Percentiles rank a stretch among this genome's conserved stretches.
phyloP scores from a whole-genome alignment of 2,113 vertebrate species.

The Pheucticus melanocephalus region DNA sequence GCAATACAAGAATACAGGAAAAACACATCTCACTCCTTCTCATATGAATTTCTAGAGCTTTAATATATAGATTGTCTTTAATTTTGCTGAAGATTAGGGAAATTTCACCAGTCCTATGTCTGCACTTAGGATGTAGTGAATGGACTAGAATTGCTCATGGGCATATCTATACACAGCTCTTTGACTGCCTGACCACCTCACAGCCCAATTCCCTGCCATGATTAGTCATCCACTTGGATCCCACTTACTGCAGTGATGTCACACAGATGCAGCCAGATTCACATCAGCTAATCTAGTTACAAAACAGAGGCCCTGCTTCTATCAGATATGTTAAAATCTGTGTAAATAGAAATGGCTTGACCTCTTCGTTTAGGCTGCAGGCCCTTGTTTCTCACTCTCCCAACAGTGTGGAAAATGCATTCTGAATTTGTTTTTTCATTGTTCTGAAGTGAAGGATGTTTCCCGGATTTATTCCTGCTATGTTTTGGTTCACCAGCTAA shows the following conservation, averaged over 20 bases:
- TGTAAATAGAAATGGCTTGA: background rate
- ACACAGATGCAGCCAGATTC: constrained; percentile 7
- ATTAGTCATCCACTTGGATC: constrained; percentile 3
- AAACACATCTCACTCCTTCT: background rate
- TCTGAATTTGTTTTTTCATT: background rate
- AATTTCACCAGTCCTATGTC: background rate
- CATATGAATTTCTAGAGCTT: background rate
- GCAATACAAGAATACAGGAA: background rate
- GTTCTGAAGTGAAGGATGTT: background rate
- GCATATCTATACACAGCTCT: background rate
- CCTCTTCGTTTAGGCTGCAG: background rate
- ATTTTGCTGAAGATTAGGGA: background rate
- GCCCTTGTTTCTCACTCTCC: background rate
- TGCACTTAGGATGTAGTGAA: background rate
- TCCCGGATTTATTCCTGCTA: background rate
- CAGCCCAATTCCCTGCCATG: background rate
- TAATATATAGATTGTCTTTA: background rate
- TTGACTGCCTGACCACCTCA: background rate
- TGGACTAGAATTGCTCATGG: background rate
- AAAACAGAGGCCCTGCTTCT: constrained; percentile 1
- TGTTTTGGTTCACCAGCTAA: background rate
- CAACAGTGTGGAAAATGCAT: background rate
- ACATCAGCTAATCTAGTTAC: constrained; percentile 29
- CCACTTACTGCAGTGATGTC: background rate
- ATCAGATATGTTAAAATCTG: background rate